Evolutionary conservation across 2,113 vertebrate genomes (phyloP), one percentile per base, ranked within the genome.

Genomic region (Tympanuchus pallidicinctus): DNA sequence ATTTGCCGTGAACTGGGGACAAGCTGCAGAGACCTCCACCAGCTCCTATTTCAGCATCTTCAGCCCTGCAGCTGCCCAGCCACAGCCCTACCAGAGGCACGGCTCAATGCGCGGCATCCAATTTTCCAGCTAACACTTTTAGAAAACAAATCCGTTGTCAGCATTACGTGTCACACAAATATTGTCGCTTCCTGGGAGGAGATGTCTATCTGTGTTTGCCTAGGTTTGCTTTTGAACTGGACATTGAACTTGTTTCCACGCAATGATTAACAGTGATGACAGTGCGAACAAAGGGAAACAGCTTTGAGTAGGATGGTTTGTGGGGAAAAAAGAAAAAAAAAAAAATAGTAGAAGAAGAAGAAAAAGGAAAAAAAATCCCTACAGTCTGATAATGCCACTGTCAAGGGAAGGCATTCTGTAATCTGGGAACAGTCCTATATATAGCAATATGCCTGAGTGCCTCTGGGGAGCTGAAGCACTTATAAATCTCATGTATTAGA

Each of bases 381-480:
- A 45, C 95, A 79, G 90, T 95, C 82, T 90, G 89, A 80, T 89
- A 96, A 94, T 1, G 6, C 48, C 86, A 88, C 84, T 94, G 82
- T 69, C 94, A 84, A 89, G 87, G 95, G 90, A 94, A 96, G 60
- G 82, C 71, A 54, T 93, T 86, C 91, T 94, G 95, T 96, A 89
- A 96, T 96, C 86, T 93, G 94, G 94, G 94, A 97, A 88, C 91
- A 93, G 94, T 89, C 95, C 96, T 96, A 96, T 96, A 96, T 97
- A 96, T 96, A 97, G 96, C 66, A 94, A 91, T 96, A 96, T 95
- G 90, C 84, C 83, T 83, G 74, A 88, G 78, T 75, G 80, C 88
- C 95, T 96, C 96, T 81, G 74, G 95, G 94, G 96, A 97, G 48
- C 79, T 87, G 76, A 91, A 90, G 86, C 91, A 91, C 93, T 94